Evolutionary conservation across 2,888 invertebrate genomes (phyloP).

Genomic region (Ypsolopha sequella): DNA sequence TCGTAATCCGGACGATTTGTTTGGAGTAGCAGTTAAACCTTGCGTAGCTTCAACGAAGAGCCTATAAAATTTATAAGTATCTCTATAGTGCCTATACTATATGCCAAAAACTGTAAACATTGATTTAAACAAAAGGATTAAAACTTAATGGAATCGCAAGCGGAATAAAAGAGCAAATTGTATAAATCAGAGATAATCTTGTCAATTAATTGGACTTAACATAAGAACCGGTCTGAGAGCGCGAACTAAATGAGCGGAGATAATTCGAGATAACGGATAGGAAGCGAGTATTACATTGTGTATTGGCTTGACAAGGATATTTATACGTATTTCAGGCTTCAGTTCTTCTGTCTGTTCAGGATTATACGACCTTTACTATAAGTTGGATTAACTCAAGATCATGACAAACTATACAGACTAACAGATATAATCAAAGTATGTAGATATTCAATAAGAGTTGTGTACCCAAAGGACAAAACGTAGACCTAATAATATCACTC

Average conservation of each 20-base stretch:
- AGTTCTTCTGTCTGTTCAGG: conserved; percentile 19
- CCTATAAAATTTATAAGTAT: too few relatives aligned
- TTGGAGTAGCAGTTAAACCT: conserved; percentile 9
- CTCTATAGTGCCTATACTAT: too few relatives aligned
- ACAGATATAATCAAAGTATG: too few relatives aligned
- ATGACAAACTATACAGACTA: too few relatives aligned
- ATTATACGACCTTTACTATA: neutral
- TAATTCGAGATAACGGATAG: conserved; percentile 16
- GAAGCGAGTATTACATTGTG: conserved; percentile 19
- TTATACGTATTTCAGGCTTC: conserved; percentile 15
- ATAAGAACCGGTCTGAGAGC: conserved; percentile 54
- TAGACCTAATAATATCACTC: too few relatives aligned
- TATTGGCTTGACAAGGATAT: conserved; percentile 24
- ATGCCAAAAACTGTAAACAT: too few relatives aligned
- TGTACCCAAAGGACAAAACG: too few relatives aligned
- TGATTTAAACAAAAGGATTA: conserved; percentile 15
- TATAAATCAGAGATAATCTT: conserved; percentile 69
- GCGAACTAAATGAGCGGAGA: conserved; percentile 27
- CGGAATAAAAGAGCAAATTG: conserved; percentile 60
- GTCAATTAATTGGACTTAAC: conserved; percentile 69
- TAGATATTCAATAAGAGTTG: too few relatives aligned
- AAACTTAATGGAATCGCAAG: conserved; percentile 28
- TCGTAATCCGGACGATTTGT: conserved; percentile 63
- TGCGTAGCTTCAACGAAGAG: neutral
- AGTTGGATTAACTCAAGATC: neutral